Conservation (phyloP, 1,140 invertebrate genomes). For the Atopsyche davidsoni region DNA sequence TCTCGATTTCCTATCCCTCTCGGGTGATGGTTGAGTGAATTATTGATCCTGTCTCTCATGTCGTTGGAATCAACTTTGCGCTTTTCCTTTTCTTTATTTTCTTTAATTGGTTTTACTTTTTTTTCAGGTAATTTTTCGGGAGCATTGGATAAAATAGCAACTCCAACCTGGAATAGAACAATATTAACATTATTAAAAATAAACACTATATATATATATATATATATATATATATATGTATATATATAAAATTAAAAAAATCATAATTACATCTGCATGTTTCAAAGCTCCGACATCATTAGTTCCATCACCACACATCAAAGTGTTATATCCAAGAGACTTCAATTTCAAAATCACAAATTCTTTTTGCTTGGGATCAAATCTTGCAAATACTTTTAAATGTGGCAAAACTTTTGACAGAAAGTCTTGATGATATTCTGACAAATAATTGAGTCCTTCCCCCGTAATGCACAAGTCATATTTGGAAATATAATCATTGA, state of each 20-base stretch:
- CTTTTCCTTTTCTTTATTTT: constrained; percentile 34
- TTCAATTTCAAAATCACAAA: constrained; percentile 88
- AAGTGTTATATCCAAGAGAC: constrained; percentile 76
- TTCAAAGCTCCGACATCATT: constrained; percentile 99
- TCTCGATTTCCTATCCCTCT: constrained; percentile 5
- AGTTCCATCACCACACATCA: constrained; percentile 99
- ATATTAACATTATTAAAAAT: not conserved
- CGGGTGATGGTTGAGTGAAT: constrained; percentile 8
- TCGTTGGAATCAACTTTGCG: constrained; percentile 28
- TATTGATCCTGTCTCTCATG: constrained; percentile 9
- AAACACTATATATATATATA: not conserved
- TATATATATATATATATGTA: not conserved
- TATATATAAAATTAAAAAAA: not conserved
- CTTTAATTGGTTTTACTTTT: constrained; percentile 33
- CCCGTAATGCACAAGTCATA: constrained; percentile 94
- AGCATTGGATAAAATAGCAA: constrained; percentile 83
- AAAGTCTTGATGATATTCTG: constrained; percentile 56
- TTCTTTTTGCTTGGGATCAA: constrained; percentile 97
- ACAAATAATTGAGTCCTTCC: constrained; percentile 74
- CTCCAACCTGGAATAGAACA: constrained; percentile 53
- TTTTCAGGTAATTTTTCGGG: constrained; percentile 55
- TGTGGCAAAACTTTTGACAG: constrained; percentile 73
- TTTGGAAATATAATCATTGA: constrained; percentile 54
- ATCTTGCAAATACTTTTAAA: constrained; percentile 86
- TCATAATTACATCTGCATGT: constrained; percentile 84